Percentiles rank a stretch among this genome's conserved stretches.
phyloP scores from a whole-genome alignment of 30 jellyfish, hydroid and myxozoan genomes.

The Morbakka virulenta region DNA sequence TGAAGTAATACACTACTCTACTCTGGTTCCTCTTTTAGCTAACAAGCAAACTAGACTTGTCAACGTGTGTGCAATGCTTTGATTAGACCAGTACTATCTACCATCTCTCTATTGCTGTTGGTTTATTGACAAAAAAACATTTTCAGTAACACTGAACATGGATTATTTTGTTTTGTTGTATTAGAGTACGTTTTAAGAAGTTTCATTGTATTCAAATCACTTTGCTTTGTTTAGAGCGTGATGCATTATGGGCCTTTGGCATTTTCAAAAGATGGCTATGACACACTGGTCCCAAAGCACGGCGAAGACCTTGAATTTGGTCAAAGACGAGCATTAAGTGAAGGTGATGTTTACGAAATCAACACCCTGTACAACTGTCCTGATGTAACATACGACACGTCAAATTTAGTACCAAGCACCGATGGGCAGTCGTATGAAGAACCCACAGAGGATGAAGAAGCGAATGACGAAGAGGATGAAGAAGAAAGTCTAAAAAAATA shows the following conservation, averaged over 20 bases:
- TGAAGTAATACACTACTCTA: too few relatives aligned
- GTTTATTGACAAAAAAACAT: too few relatives aligned
- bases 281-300: conserved; percentile 69
- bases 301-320: conserved; percentile 76
- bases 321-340: conserved; percentile 63
- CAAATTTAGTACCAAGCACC: conserved; percentile 6
- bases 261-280: conserved; percentile 70
- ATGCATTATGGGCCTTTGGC: conserved; percentile 94
- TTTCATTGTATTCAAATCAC: too few relatives aligned
- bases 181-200: too few relatives aligned
- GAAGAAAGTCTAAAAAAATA: too few relatives aligned
- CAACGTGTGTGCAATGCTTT: too few relatives aligned
- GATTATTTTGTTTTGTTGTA: too few relatives aligned
- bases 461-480: not conserved
- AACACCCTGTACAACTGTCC: conserved; percentile 66
- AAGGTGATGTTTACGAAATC: conserved; percentile 64
- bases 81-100: too few relatives aligned
- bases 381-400: not conserved
- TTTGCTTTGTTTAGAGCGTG: conserved; percentile 95
- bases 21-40: too few relatives aligned
- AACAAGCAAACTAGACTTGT: too few relatives aligned
- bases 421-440: conserved; percentile 31
- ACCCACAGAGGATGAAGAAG: conserved; percentile 25
- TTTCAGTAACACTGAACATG: too few relatives aligned
- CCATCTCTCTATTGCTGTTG: too few relatives aligned